phyloP scores from a whole-genome alignment of 2,888 invertebrate species.

The Noctua comes region DNA sequence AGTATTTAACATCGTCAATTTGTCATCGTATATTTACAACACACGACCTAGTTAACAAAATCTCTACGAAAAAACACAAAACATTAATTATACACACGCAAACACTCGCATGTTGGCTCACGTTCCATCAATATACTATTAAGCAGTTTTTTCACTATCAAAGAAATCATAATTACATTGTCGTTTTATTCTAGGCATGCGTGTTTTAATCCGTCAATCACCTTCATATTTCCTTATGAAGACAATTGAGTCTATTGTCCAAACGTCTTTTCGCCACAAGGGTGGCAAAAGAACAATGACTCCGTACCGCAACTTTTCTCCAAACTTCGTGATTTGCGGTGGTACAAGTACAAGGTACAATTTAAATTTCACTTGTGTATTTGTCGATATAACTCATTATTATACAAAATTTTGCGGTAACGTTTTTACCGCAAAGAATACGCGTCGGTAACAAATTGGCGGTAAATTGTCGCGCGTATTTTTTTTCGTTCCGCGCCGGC shows the following conservation, averaged over 20 bases:
- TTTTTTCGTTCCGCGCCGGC: slow-evolving; percentile 34
- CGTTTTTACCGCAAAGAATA: slow-evolving; percentile 38
- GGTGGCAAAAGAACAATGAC: slow-evolving; percentile 39
- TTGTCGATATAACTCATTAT: slow-evolving; percentile 38
- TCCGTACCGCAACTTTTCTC: slow-evolving; percentile 48
- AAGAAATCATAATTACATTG: slow-evolving; percentile 58
- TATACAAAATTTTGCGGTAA: slow-evolving; percentile 51
- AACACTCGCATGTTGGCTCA: slow-evolving; percentile 48
- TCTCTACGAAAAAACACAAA: slow-evolving; percentile 40
- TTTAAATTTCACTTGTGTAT: slow-evolving; percentile 51
- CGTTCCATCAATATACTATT: slow-evolving; percentile 48
- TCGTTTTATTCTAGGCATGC: slow-evolving; percentile 50
- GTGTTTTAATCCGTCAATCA: slow-evolving; percentile 48
- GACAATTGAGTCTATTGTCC: slow-evolving; percentile 50
- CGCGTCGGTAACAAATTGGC: slow-evolving; percentile 47
- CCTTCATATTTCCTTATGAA: slow-evolving; percentile 56
- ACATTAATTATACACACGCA: slow-evolving; percentile 47
- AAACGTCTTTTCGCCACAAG: slow-evolving; percentile 24
- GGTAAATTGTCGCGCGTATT: slow-evolving; percentile 59
- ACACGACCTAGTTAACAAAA: slow-evolving; percentile 49
- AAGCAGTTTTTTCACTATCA: slow-evolving; percentile 47
- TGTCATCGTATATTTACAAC: slow-evolving; percentile 20
- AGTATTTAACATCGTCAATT: background rate
- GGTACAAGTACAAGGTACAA: slow-evolving; percentile 14
- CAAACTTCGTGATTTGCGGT: slow-evolving; percentile 52